Evolutionary conservation across 1,140 invertebrate genomes (phyloP).

Genomic region (Pseudomyrmex pallidus): DNA sequence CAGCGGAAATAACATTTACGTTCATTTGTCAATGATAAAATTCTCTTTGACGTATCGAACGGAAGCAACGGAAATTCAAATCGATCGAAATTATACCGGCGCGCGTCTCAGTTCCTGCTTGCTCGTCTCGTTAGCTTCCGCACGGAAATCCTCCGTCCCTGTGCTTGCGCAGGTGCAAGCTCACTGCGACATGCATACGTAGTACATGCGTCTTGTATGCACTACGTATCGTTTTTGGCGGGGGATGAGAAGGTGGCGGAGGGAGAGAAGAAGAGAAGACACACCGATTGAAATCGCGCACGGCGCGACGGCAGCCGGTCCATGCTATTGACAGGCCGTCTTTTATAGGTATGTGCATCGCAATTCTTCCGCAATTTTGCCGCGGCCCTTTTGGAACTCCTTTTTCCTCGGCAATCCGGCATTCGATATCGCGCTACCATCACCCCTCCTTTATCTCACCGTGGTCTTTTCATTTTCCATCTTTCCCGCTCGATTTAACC

Average conservation of each 20-base stretch:
- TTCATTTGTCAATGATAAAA: neutral
- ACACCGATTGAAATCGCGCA: constrained; percentile 60
- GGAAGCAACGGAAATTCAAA: neutral
- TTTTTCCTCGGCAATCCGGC: constrained; percentile 51
- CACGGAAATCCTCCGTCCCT: constrained; percentile 10
- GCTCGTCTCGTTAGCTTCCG: constrained; percentile 15
- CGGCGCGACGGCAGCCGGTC: constrained; percentile 14
- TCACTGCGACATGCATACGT: constrained; percentile 42
- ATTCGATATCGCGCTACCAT: constrained; percentile 53
- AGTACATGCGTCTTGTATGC: constrained; percentile 24
- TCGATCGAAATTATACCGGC: constrained; percentile 2
- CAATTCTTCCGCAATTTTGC: constrained; percentile 59
- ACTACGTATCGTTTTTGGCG: constrained; percentile 25
- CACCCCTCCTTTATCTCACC: constrained; percentile 43
- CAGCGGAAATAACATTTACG: neutral
- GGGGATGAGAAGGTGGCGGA: neutral
- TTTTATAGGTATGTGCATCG: constrained; percentile 63
- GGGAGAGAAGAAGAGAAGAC: neutral
- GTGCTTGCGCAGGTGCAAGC: constrained; percentile 43
- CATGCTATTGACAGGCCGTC: constrained; percentile 63
- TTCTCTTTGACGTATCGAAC: neutral
- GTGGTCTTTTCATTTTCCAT: constrained; percentile 52
- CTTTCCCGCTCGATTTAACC: constrained; percentile 34
- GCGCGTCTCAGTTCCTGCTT: constrained; percentile 2
- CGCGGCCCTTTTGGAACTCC: constrained; percentile 37